Base-by-base conservation (phyloP, 2,797 vertebrate species). In the Peromyscus attwateri region DNA sequence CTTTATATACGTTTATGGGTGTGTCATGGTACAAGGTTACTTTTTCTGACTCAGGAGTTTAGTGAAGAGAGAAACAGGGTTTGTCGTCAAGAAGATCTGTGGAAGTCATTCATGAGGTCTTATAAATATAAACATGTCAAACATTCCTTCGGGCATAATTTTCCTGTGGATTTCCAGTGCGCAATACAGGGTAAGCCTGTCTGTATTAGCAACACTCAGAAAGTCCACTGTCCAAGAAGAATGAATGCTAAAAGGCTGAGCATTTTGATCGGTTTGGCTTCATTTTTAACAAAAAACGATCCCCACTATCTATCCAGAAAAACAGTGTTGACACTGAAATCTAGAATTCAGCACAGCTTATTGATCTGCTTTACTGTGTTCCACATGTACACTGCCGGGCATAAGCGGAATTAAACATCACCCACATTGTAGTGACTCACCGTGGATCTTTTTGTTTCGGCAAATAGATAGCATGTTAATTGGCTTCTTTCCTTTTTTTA, bases 401-500 rank as follows among this genome's bases (percentile, higher is more conserved):
- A 34, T 89, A 64, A 46, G 29, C 62, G 34, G 40, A 62, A 14
- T 68, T 73, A 75, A 83, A 55, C 11, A n/a, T 70, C 43, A 79
- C 11, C 6, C 37, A 16, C 4, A 2, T 37, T 43, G 23, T 29
- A 21, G 10, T 87, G 40, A 23, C 46, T 94, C 19, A 21, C 76
- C 46, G 0, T 62, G 43, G 19, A 31, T 88, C 62, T 31, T 49
- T 57, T 88, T 87, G 21, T 81, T 73, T 46, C 13, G 40, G 43
- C 60, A 87, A 37, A 94, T 76, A 73, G 75, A 55, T 80, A 71
- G 23, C 40, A 68, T 52, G 73, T 88, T 46, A 94, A 91, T 25
- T 57, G 49, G 0, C 2, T 71, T 70, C 3, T 95, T 80, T 71
- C 62, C 3, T 92, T 80, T 71, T 68, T 79, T 64, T 91, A 27